A percentile compares a stretch with the other conserved stretches of the same genome.
phyloP scores from a whole-genome alignment of 1,140 invertebrate genomes.

The Platyura marginata region DNA sequence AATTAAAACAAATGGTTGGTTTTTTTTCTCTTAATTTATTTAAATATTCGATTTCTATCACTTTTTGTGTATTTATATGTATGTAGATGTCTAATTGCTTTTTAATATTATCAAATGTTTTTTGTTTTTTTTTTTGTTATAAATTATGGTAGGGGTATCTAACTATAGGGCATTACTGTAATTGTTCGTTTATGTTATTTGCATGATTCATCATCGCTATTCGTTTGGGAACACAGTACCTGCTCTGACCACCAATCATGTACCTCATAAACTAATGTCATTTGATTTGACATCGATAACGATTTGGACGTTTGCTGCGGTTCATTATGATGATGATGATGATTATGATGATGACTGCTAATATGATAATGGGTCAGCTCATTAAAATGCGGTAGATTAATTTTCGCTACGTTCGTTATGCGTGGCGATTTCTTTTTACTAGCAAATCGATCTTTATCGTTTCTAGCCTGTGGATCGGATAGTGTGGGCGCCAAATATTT shows the following conservation, averaged over 20 bases:
- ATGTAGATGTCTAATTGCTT: too few relatives aligned
- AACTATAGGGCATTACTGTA: too few relatives aligned
- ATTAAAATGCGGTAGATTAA: background rate
- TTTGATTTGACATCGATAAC: slow-evolving; percentile 20
- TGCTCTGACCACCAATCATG: slow-evolving; percentile 48
- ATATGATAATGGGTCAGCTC: background rate
- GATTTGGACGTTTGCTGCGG: background rate
- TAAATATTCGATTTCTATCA: too few relatives aligned
- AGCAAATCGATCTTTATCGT: slow-evolving; percentile 38
- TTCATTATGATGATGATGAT: background rate
- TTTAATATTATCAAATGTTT: too few relatives aligned
- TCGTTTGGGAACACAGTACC: slow-evolving; percentile 33
- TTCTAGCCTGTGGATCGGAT: slow-evolving; percentile 61
- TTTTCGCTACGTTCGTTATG: slow-evolving; percentile 4
- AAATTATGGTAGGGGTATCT: too few relatives aligned
- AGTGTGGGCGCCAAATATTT: slow-evolving; percentile 77
- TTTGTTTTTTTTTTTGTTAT: too few relatives aligned
- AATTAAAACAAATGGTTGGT: too few relatives aligned
- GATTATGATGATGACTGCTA: background rate
- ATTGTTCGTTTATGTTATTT: too few relatives aligned
- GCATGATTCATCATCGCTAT: slow-evolving; percentile 7
- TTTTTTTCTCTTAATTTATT: too few relatives aligned
- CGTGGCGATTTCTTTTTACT: slow-evolving; percentile 15
- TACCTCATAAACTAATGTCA: slow-evolving; percentile 34
- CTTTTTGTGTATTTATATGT: too few relatives aligned